Conservation (phyloP, 2,888 invertebrate genomes). For the Perizoma flavofasciatum region DNA sequence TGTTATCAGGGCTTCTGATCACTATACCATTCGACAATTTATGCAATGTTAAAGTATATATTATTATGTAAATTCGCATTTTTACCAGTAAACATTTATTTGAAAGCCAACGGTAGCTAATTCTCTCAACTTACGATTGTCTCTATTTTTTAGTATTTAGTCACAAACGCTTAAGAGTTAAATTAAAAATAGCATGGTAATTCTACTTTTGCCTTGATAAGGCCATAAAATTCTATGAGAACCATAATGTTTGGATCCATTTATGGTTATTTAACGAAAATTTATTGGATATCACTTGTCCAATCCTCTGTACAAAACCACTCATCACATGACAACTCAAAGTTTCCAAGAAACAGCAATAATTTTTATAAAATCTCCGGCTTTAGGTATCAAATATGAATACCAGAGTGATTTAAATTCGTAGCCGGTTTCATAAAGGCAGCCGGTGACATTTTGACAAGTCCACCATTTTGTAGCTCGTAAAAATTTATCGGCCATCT, state of each 20-base stretch:
- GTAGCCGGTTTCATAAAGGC: conserved; percentile 45
- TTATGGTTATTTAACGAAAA: no score
- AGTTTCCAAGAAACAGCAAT: conserved; percentile 68
- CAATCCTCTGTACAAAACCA: conserved; percentile 39
- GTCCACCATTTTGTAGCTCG: conserved; percentile 25
- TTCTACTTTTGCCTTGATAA: no score
- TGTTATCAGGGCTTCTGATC: background rate
- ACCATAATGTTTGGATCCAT: no score
- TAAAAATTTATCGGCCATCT: conserved; percentile 32
- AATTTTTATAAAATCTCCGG: conserved; percentile 61
- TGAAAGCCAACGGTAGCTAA: no score
- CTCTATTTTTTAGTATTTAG: no score
- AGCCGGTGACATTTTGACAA: conserved; percentile 52
- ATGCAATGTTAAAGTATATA: no score
- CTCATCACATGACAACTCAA: conserved; percentile 56
- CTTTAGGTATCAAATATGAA: conserved; percentile 72
- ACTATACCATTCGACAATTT: background rate
- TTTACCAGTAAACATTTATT: no score
- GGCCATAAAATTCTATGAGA: no score
- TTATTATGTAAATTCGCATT: no score
- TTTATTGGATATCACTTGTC: conserved; percentile 37
- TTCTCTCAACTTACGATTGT: no score
- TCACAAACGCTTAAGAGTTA: no score
- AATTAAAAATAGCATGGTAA: no score
- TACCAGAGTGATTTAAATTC: conserved; percentile 64